A percentile compares a stretch with the other conserved stretches of the same genome.
These are phyloP conservation scores for Eupithecia subfuscata DNA, from an alignment of 2,888 invertebrate species.

Conservation along the genomic window DNA sequence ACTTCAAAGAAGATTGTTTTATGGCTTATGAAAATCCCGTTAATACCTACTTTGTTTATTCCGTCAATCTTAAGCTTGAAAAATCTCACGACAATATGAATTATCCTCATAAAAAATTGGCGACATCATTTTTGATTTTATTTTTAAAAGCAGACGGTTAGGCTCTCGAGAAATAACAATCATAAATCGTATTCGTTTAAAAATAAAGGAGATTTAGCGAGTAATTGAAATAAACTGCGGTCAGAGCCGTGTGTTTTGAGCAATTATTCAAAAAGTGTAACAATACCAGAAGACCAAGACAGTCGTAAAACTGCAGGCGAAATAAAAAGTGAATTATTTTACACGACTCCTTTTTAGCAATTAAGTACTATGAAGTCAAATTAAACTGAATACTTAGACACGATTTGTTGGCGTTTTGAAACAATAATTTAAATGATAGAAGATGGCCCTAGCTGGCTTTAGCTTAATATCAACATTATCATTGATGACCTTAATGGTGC, in stretches of 20 bases:
- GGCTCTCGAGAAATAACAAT: constrained; percentile 51
- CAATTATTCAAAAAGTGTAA: constrained; percentile 7
- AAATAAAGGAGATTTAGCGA: constrained; percentile 54
- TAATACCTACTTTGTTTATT: constrained; percentile 13
- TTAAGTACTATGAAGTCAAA: background rate
- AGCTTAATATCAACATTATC: no score
- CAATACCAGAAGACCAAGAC: background rate
- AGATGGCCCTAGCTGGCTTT: no score
- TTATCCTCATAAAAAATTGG: constrained; percentile 30
- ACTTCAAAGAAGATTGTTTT: constrained; percentile 1
- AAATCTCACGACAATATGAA: constrained; percentile 35
- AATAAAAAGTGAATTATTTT: background rate
- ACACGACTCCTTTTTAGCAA: background rate
- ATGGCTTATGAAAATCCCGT: constrained; percentile 11
- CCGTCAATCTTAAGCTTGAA: constrained; percentile 35
- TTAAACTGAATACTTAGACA: background rate
- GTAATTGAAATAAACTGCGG: constrained; percentile 69
- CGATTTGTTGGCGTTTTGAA: background rate
- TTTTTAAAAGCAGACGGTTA: constrained; percentile 50
- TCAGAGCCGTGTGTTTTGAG: constrained; percentile 25
- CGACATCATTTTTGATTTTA: constrained; percentile 43
- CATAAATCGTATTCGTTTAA: constrained; percentile 60
- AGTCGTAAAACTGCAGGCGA: background rate
- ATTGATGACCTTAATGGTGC: no score
- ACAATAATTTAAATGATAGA: no score